Evolutionary conservation across 2,113 vertebrate genomes (phyloP).

Genomic region (Nycticryphes semicollaris): DNA sequence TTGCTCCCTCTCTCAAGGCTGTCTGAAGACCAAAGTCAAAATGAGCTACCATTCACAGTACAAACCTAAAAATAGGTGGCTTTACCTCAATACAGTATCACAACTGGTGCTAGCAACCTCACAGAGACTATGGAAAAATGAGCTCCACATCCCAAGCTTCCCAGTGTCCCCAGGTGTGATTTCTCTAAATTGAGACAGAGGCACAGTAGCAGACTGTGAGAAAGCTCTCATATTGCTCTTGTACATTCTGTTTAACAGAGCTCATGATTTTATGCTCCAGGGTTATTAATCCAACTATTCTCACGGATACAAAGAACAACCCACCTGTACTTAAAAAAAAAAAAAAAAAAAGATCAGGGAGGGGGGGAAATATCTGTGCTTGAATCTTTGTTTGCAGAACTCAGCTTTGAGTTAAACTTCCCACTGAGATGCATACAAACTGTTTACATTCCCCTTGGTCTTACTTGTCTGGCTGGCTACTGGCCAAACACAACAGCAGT

Average conservation of each 20-base stretch:
- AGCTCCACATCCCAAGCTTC: neutral
- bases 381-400: neutral
- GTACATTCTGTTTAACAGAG: neutral
- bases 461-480: neutral
- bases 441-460: neutral
- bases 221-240: neutral
- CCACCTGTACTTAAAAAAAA: accelerated
- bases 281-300: neutral
- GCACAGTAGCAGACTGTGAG: neutral
- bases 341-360: too few species aligned
- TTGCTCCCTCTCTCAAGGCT: neutral
- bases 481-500: constrained; percentile 18
- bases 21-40: neutral
- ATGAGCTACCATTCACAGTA: neutral
- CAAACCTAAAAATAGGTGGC: neutral
- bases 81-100: neutral
- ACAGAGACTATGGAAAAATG: neutral
- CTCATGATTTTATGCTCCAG: neutral
- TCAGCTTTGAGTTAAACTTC: constrained; percentile 6
- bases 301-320: neutral
- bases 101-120: neutral
- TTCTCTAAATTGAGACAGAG: neutral
- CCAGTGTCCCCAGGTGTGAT: neutral
- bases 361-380: neutral
- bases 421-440: neutral